These are phyloP conservation scores for Phania funesta DNA, from an alignment of 2,888 invertebrate genomes.

Conservation along the genomic window DNA sequence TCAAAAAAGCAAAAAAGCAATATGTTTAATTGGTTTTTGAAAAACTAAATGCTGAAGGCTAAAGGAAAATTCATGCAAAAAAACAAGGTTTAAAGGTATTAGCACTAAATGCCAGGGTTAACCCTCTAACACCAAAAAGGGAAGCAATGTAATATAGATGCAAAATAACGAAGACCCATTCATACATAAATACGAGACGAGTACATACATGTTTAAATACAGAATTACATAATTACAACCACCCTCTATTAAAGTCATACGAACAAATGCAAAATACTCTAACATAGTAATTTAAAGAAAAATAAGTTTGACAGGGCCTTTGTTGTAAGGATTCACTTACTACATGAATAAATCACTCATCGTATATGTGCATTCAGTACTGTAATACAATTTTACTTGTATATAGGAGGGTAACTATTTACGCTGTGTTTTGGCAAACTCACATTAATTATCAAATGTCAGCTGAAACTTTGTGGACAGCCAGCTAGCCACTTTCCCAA, in stretches of 20 bases:
- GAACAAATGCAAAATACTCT: background rate
- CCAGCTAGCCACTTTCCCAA: too few relatives aligned
- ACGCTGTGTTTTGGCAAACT: too few relatives aligned
- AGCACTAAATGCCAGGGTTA: slow-evolving; percentile 64
- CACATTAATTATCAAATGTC: too few relatives aligned
- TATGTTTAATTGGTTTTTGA: slow-evolving; percentile 55
- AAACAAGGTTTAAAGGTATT: slow-evolving; percentile 38
- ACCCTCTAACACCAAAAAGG: slow-evolving; percentile 32
- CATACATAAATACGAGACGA: slow-evolving; percentile 9
- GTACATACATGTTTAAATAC: slow-evolving; percentile 32
- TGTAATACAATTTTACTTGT: slow-evolving; percentile 41
- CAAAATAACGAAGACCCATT: slow-evolving; percentile 22
- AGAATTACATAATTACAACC: slow-evolving; percentile 39
- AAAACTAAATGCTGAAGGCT: slow-evolving; percentile 48
- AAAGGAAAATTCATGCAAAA: slow-evolving; percentile 22
- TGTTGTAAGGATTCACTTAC: slow-evolving; percentile 60
- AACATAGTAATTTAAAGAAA: background rate
- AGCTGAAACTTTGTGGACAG: too few relatives aligned
- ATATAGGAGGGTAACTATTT: too few relatives aligned
- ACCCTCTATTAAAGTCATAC: slow-evolving; percentile 36
- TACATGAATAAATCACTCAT: slow-evolving; percentile 27
- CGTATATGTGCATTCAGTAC: slow-evolving; percentile 1
- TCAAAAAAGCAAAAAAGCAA: slow-evolving; percentile 22
- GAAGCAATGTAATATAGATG: slow-evolving; percentile 15
- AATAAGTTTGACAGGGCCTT: slow-evolving; percentile 44